phyloP scores from a whole-genome alignment of 2,113 vertebrate species.

The Collichthys lucidus region DNA sequence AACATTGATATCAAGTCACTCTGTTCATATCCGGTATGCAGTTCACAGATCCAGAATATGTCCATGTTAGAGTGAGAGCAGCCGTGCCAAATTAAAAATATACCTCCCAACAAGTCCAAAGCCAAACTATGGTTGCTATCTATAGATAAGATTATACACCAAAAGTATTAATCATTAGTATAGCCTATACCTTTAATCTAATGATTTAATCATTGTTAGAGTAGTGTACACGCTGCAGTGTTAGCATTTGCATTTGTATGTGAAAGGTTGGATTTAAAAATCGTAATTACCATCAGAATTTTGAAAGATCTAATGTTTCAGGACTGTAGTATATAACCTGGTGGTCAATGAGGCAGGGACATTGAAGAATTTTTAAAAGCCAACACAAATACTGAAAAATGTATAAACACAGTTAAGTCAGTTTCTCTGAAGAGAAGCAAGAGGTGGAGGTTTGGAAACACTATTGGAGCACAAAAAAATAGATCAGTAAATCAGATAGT shows the following conservation, averaged over 20 bases:
- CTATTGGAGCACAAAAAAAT: too few relatives aligned
- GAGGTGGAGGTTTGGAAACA: too few relatives aligned
- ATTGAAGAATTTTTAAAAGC: too few relatives aligned
- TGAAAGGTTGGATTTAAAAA: not conserved
- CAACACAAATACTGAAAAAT: too few relatives aligned
- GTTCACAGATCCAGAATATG: not conserved
- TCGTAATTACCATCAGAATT: not conserved
- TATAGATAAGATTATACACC: too few relatives aligned
- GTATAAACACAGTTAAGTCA: too few relatives aligned
- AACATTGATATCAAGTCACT: not conserved
- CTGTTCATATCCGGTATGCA: not conserved
- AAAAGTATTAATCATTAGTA: too few relatives aligned
- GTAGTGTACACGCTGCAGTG: not conserved
- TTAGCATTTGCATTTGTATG: not conserved
- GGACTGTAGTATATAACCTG: not conserved
- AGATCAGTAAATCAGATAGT: not conserved
- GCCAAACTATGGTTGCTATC: too few relatives aligned
- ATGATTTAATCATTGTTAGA: not conserved
- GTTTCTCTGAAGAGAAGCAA: too few relatives aligned
- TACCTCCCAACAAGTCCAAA: not conserved
- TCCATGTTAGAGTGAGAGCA: not conserved
- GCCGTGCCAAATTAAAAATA: too few relatives aligned
- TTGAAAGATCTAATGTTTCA: not conserved
- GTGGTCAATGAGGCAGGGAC: not conserved
- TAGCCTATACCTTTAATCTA: too few relatives aligned